These are phyloP conservation scores for Asarcornis scutulata DNA, from an alignment of 2,113 vertebrate genomes.

Conservation along the genomic window DNA sequence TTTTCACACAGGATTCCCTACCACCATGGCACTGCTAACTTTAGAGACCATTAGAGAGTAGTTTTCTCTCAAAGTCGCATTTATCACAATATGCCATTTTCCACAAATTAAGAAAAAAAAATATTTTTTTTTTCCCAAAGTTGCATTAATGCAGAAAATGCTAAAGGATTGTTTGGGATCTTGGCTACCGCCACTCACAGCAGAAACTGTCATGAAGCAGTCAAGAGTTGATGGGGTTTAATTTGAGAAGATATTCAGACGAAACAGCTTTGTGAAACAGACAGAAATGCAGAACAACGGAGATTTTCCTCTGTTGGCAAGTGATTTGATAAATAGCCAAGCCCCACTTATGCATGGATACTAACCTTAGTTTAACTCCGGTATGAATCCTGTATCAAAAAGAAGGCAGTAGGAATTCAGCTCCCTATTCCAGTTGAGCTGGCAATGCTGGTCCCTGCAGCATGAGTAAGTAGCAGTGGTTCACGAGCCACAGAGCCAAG, in stretches of 20 bases:
- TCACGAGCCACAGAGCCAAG: neutral
- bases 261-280: neutral
- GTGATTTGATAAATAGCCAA: neutral
- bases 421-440: neutral
- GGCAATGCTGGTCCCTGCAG: neutral
- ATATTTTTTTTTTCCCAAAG: neutral
- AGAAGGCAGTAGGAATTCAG: neutral
- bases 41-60: neutral
- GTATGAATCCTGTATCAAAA: neutral
- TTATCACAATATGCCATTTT: neutral
- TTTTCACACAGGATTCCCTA: neutral
- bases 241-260: neutral
- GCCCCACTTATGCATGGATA: neutral
- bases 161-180: neutral
- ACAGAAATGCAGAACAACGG: neutral
- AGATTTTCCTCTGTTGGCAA: neutral
- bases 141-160: neutral
- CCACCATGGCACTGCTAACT: rapidly evolving
- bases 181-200: neutral
- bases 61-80: neutral
- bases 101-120: neutral
- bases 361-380: neutral
- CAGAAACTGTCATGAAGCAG: neutral
- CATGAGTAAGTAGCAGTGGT: neutral
- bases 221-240: neutral